Percentiles rank a stretch among this genome's conserved stretches.
phyloP scores from a whole-genome alignment of 2,797 vertebrate genomes.

The Chelidonichthys spinosus region DNA sequence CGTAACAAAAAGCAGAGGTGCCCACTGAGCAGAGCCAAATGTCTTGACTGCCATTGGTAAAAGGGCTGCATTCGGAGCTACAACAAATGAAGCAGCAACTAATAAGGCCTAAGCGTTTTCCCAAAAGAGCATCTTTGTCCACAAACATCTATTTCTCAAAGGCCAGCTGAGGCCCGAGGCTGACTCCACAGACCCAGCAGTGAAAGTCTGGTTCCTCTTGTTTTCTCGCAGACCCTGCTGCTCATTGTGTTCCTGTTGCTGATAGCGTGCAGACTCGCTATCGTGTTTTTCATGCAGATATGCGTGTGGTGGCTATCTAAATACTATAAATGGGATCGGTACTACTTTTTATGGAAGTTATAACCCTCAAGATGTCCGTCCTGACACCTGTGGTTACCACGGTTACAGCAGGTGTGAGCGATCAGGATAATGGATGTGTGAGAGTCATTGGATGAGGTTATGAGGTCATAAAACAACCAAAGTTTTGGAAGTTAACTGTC shows the following conservation, averaged over 20 bases:
- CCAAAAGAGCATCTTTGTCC: constrained; percentile 59
- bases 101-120: constrained; percentile 6
- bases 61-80: constrained; percentile 23
- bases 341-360: not conserved
- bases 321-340: not conserved
- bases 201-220: constrained; percentile 43
- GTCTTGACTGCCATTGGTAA: constrained; percentile 15
- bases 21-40: constrained; percentile 25
- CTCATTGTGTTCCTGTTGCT: constrained; percentile 15
- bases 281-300: not conserved
- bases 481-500: too few species aligned
- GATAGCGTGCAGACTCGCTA: not conserved
- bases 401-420: not conserved
- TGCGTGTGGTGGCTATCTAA: not conserved
- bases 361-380: not conserved
- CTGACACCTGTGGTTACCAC: not conserved
- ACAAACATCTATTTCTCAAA: constrained; percentile 57
- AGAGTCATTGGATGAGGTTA: too few species aligned
- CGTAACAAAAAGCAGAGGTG: not conserved
- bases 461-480: too few species aligned
- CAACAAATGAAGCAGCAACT: constrained; percentile 33
- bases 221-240: constrained; percentile 32
- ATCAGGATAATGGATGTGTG: too few species aligned
- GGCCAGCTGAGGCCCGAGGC: constrained; percentile 41
- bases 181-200: constrained; percentile 9